Conservation (phyloP, 2,888 invertebrate species). For the Rhagium mordax region DNA sequence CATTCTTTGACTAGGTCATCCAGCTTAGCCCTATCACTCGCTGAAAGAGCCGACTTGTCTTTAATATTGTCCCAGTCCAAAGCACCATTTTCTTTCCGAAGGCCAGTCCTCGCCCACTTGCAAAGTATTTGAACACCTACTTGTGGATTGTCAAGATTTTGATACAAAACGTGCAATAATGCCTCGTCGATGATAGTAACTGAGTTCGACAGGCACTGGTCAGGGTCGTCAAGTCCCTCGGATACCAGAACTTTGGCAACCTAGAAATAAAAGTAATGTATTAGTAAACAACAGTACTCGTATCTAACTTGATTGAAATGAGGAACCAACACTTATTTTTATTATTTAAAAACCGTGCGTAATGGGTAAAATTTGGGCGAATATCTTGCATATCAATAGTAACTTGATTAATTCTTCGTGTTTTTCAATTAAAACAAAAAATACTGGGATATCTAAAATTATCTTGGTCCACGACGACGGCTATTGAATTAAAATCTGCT, state of each 20-base stretch:
- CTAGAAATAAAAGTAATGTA: neutral
- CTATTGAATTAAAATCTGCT: too few species aligned
- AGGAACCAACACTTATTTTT: too few species aligned
- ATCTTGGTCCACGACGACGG: too few species aligned
- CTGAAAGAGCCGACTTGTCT: conserved; percentile 9
- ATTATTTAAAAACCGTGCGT: too few species aligned
- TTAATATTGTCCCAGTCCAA: conserved; percentile 27
- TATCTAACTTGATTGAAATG: too few species aligned
- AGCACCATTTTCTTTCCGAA: conserved; percentile 33
- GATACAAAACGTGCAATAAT: neutral
- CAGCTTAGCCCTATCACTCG: conserved; percentile 24
- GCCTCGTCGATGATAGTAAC: neutral
- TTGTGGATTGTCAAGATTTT: conserved; percentile 7
- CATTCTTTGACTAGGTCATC: conserved; percentile 35
- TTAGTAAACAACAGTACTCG: too few species aligned
- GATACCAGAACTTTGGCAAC: neutral
- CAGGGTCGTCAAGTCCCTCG: conserved; percentile 10
- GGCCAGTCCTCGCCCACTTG: conserved; percentile 23
- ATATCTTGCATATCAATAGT: too few species aligned
- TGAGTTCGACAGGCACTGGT: neutral
- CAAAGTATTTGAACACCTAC: conserved; percentile 37
- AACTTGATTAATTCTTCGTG: too few species aligned
- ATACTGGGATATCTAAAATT: too few species aligned
- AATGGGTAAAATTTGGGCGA: too few species aligned
- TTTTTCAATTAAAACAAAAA: too few species aligned